Evolutionary conservation across 2,113 vertebrate genomes (phyloP), one percentile per base, ranked within the genome.

Genomic region (Stigmatopora argus): DNA sequence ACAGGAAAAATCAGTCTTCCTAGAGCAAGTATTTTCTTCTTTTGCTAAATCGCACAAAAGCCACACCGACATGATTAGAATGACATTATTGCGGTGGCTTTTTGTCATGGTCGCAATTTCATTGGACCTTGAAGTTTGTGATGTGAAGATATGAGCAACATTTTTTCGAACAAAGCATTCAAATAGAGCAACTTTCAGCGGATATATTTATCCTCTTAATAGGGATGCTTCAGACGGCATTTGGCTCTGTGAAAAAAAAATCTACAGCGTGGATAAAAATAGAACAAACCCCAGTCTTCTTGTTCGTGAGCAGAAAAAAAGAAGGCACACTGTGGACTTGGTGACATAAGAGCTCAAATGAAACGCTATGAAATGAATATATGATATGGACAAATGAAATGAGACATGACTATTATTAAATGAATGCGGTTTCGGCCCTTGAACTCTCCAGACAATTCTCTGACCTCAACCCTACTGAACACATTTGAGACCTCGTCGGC

Each of bases 21-120:
- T 72, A 84, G 81, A 86, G 87, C 78, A 89, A 88, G 60, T 84
- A 80, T 87, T 82, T 35, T 86, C 86, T 73, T 89, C 81, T 78
- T 85, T 83, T 87, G 85, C 72, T 80, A 81, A 85, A 55, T 71
- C 81, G 77, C 77, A 86, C 62, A 68, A 65, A 13, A 76, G 72
- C 80, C 76, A 79, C 89, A 84, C 88, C 83, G 86, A 81, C 84
- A 84, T 80, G 55, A 84, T 56, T 51, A 34, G 66, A 72, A 55
- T 44, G 26, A 46, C 5, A 67, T n/a, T 4, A 2, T 31, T 31
- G 26, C 26, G 26, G 26, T 31, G 26, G 26, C 26, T 31, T 31
- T 31, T 31, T 31, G 26, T 31, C 26, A 31, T 31, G 26, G 2
- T 31, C 26, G 26, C 26, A 31, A 31, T 31, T 31, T 31, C 1